Evolutionary conservation across 2,888 invertebrate species (phyloP), one percentile per base, ranked within the genome.

Genomic region (Zygothrica quintamaculata): DNA sequence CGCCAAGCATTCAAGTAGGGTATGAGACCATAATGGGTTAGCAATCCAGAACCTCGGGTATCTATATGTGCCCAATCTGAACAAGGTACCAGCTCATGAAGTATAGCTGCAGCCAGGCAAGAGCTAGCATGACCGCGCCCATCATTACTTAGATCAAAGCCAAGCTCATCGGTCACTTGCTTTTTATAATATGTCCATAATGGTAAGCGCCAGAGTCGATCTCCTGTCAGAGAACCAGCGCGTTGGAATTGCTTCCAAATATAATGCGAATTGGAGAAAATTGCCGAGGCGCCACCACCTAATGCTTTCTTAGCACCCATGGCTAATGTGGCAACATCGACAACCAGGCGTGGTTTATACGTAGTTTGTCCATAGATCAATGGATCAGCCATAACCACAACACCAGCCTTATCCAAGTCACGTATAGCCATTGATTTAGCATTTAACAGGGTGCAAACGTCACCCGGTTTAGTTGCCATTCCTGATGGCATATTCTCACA

Each of bases 381-480:
- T 9, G 96, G 96, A 91, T 97, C 97, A 1, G 96, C 96, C 77
- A 97, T 91, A 3, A 95, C 93, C 3, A 97, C 92, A 16, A 96
- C 92, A 0, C 96, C 96, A 61, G 96, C 96, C 33, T 95, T 94
- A 75, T 96, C 95, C 0, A 89, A 93, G 92, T 90, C 93, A 1
- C 89, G 75, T 7, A 91, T 84, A 3, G 90, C 88, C 66, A 91
- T 48, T 85, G 93, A 89, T 52, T 93, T 71, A 0, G 93, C 92
- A 88, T 93, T 93, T 71, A 92, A 81, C 33, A 91, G 77, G 3
- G 90, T 90, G 13, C 91, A 85, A 0, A 92, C 90, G 78, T 92
- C 92, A 0, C 92, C 92, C 0, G 94, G 93, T 34, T 91, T 92
- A 13, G 93, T 92, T 1, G 91, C 88, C 91, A 93, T 93, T 18